A percentile compares a stretch with the other conserved stretches of the same genome.
Evolutionary conservation across 2,113 vertebrate species (phyloP).

Genomic region (Myotis yumanensis): DNA sequence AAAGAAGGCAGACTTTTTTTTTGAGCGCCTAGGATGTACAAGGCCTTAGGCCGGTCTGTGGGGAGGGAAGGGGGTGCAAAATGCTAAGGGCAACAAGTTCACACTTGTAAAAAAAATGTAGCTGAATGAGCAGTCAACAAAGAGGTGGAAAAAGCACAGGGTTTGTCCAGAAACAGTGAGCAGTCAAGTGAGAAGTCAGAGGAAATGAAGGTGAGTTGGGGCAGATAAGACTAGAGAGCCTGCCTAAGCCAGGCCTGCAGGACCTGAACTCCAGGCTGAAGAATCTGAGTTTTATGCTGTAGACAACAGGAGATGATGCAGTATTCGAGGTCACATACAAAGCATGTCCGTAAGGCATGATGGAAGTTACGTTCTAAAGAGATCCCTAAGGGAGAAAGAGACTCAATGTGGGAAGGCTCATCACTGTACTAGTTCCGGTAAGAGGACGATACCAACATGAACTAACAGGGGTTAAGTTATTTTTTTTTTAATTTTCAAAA

Average conservation of each 20-base stretch:
- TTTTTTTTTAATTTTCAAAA: neutral
- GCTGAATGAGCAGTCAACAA: neutral
- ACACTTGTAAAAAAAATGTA: neutral
- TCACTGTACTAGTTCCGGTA: neutral
- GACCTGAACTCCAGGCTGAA: neutral
- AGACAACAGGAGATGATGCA: neutral
- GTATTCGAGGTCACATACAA: neutral
- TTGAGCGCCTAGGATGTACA: neutral
- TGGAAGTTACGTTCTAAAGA: neutral
- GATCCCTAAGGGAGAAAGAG: neutral
- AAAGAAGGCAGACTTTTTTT: neutral
- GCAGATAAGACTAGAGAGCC: neutral
- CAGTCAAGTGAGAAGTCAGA: slow-evolving; percentile 40
- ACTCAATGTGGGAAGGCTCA: neutral
- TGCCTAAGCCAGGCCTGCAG: neutral
- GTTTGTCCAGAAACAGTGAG: slow-evolving; percentile 35
- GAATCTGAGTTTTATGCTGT: slow-evolving; percentile 15
- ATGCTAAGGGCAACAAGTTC: neutral
- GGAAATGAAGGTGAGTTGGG: slow-evolving; percentile 37
- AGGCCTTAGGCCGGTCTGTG: neutral
- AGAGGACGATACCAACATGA: neutral
- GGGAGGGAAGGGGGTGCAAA: neutral
- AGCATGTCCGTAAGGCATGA: neutral
- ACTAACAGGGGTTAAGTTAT: neutral
- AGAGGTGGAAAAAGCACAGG: slow-evolving; percentile 13